Conservation (phyloP, 2,888 invertebrate genomes). For the Tromatobia lineatoria region DNA sequence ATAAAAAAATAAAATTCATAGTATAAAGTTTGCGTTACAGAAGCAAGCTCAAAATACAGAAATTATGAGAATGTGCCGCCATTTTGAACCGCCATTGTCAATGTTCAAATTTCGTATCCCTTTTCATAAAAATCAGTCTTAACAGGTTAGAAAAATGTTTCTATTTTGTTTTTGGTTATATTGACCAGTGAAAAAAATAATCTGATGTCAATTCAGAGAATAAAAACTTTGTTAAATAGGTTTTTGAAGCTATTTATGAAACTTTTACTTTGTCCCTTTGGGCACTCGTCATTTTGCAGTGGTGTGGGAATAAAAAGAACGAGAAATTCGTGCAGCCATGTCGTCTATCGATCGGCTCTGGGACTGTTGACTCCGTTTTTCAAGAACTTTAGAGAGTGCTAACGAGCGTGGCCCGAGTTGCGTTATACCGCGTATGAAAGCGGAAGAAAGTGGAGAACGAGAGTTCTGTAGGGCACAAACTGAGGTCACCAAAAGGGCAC, state of each 20-base stretch:
- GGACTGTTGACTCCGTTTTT: constrained; percentile 60
- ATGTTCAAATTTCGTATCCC: too few relatives aligned
- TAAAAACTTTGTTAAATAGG: neutral
- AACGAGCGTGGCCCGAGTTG: constrained; percentile 57
- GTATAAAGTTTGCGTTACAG: too few relatives aligned
- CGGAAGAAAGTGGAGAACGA: constrained; percentile 39
- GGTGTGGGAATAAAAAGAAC: neutral
- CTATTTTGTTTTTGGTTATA: neutral
- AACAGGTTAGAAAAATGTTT: neutral
- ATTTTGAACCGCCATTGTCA: too few relatives aligned
- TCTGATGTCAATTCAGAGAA: neutral
- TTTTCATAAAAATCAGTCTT: neutral
- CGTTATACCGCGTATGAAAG: constrained; percentile 18
- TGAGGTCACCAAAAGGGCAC: constrained; percentile 19
- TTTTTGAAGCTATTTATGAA: neutral
- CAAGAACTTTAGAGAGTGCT: constrained; percentile 38
- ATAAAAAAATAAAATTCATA: too few relatives aligned
- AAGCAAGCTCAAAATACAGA: too few relatives aligned
- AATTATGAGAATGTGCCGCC: too few relatives aligned
- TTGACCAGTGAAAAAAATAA: neutral
- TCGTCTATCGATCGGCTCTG: constrained; percentile 45
- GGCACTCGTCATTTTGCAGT: neutral
- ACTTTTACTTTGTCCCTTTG: neutral
- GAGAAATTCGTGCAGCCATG: constrained; percentile 20
- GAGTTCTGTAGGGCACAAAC: constrained; percentile 1